These are phyloP conservation scores for Hiodon alosoides DNA, from an alignment of 2,113 vertebrate genomes.

Conservation along the genomic window DNA sequence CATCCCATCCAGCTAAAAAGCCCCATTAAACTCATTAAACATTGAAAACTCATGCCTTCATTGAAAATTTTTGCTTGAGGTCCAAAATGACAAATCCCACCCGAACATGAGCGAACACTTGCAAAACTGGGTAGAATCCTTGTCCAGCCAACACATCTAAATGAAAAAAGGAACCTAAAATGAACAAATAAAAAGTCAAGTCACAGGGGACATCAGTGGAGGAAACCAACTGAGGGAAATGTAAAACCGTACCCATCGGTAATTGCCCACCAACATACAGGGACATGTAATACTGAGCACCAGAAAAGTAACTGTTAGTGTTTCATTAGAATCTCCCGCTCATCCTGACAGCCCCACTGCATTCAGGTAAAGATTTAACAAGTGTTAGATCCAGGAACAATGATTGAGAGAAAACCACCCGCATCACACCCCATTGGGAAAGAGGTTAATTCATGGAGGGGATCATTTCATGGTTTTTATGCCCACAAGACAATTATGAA, in stretches of 20 bases:
- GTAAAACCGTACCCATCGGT: neutral
- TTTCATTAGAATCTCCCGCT: constrained; percentile 23
- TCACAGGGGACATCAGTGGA: neutral
- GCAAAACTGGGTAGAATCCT: neutral
- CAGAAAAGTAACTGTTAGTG: constrained; percentile 22
- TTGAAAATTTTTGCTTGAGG: neutral
- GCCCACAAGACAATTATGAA: constrained; percentile 48
- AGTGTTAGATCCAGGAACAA: constrained; percentile 83
- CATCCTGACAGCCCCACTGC: neutral
- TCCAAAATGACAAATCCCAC: neutral
- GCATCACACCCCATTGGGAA: constrained; percentile 56
- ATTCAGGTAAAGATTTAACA: constrained; percentile 38
- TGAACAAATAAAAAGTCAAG: constrained; percentile 14
- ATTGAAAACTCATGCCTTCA: no score
- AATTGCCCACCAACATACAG: constrained; percentile 10
- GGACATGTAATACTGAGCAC: constrained; percentile 3
- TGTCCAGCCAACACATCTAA: neutral
- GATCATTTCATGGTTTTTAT: constrained; percentile 68
- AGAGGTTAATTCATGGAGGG: constrained; percentile 75
- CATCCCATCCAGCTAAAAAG: no score
- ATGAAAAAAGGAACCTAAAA: constrained; percentile 15
- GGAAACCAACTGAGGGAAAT: neutral
- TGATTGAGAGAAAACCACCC: constrained; percentile 49
- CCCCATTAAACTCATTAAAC: no score
- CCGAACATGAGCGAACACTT: neutral